Evolutionary conservation across 2,888 invertebrate species (phyloP).

Genomic region (Girardia tigrina): DNA sequence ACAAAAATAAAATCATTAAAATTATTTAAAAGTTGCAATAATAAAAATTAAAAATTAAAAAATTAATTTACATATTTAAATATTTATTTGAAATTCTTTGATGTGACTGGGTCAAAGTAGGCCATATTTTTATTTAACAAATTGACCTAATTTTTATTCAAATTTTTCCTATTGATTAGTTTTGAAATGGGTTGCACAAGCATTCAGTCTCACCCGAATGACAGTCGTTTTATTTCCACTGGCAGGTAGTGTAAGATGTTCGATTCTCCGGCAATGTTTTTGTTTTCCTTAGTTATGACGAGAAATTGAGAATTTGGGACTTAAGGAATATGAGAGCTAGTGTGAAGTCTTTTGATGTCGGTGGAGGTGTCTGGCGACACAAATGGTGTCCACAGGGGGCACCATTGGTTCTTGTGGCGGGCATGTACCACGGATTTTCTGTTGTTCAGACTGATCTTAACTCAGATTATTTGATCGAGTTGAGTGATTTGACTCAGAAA

Average conservation of each 20-base stretch:
- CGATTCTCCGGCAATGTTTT: background rate
- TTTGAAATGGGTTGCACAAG: constrained; percentile 25
- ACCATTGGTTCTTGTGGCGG: constrained; percentile 25
- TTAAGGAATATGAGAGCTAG: background rate
- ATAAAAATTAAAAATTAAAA: too few relatives aligned
- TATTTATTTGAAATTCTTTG: too few relatives aligned
- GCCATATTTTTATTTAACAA: too few relatives aligned
- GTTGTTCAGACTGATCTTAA: background rate
- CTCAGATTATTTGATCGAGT: background rate
- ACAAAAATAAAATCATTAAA: too few relatives aligned
- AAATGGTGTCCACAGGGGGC: constrained; percentile 31
- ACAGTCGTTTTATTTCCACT: background rate
- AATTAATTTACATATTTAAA: too few relatives aligned
- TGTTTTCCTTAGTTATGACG: constrained; percentile 31
- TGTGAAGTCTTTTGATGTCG: constrained; percentile 13
- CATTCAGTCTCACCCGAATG: constrained; percentile 25
- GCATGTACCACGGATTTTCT: constrained; percentile 32
- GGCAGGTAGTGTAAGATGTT: background rate
- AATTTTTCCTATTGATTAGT: too few relatives aligned
- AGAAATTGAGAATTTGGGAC: constrained; percentile 31
- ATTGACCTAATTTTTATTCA: too few relatives aligned
- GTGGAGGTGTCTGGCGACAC: constrained; percentile 33
- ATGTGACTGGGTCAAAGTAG: too few relatives aligned
- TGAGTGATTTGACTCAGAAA: background rate
- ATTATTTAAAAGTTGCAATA: too few relatives aligned